Conservation (phyloP, 2,113 vertebrate species). For the Ciconia boyciana region DNA sequence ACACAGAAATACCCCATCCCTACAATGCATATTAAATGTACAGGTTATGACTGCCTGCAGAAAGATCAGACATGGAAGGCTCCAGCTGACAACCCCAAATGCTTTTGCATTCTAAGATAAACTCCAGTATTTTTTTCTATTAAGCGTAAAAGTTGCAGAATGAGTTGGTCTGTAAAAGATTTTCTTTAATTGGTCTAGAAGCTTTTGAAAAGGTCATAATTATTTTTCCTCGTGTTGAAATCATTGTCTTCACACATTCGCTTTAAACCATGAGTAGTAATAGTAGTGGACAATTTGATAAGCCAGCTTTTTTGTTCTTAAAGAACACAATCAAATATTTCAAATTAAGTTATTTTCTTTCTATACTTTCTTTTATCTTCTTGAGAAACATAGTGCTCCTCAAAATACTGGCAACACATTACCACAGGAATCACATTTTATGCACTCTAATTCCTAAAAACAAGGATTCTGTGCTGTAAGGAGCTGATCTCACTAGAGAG, state of each 20-base stretch:
- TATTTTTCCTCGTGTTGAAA: neutral
- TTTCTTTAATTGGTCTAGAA: neutral
- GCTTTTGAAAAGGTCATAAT: neutral
- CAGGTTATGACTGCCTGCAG: neutral
- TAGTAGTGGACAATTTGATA: neutral
- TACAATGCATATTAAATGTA: neutral
- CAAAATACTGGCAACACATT: neutral
- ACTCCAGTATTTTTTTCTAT: neutral
- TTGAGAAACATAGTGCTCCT: neutral
- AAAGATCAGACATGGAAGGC: neutral
- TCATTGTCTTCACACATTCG: neutral
- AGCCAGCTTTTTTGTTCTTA: neutral
- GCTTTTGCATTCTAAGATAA: neutral
- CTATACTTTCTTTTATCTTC: neutral
- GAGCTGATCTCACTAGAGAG: neutral
- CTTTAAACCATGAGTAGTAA: neutral
- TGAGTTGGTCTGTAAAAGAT: neutral
- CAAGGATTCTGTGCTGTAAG: neutral
- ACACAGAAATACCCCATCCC: neutral
- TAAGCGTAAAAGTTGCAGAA: neutral
- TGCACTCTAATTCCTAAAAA: neutral
- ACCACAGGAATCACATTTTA: neutral
- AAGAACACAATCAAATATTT: neutral
- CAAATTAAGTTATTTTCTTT: neutral
- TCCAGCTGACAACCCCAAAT: neutral